These are phyloP conservation scores for Halcyon senegalensis DNA, from an alignment of 2,113 vertebrate genomes.

Conservation along the genomic window DNA sequence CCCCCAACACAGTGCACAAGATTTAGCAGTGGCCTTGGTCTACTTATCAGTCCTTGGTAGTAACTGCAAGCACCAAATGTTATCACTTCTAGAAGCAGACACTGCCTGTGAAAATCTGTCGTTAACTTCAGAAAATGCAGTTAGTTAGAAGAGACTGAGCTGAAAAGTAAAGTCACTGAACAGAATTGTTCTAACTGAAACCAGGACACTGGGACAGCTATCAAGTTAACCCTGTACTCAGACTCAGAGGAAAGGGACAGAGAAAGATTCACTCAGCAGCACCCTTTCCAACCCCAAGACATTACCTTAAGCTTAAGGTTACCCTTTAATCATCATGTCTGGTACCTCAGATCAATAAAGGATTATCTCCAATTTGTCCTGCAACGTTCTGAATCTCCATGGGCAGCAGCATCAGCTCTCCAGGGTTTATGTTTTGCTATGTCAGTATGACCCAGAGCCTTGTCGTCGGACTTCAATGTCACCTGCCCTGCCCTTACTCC, in stretches of 20 bases:
- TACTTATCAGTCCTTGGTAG: no score
- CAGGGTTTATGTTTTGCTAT: neutral
- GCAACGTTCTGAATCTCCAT: neutral
- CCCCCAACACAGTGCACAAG: no score
- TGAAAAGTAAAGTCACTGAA: no score
- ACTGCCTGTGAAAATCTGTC: no score
- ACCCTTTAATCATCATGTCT: neutral
- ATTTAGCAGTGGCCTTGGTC: no score
- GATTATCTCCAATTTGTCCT: neutral
- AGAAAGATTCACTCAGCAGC: neutral
- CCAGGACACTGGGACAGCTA: neutral
- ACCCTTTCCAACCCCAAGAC: neutral
- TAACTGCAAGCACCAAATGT: no score
- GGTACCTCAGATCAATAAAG: neutral
- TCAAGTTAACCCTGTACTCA: neutral
- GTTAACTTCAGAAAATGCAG: no score
- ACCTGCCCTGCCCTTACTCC: neutral
- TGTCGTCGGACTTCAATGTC: accelerated
- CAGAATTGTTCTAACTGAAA: no score
- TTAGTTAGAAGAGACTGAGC: no score
- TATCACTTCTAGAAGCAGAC: no score
- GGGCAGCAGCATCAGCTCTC: neutral
- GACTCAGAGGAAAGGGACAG: neutral
- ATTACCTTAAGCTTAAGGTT: neutral
- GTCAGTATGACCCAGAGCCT: neutral